Percentiles rank a stretch among this genome's conserved stretches.
These are phyloP conservation scores for Aldabrachelys gigantea DNA, from an alignment of 2,113 vertebrate genomes.

Conservation along the genomic window DNA sequence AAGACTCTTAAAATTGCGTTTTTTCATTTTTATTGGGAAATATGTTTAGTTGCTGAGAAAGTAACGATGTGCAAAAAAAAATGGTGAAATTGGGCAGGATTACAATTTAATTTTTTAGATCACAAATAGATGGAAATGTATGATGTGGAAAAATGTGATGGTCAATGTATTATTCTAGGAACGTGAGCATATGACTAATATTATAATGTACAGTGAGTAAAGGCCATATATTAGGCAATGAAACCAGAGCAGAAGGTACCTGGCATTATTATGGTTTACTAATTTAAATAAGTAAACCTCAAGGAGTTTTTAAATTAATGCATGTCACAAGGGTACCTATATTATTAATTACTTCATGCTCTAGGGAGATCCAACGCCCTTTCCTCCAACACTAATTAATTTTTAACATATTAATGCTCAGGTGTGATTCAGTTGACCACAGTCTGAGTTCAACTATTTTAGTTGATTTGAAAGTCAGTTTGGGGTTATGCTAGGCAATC, in stretches of 20 bases:
- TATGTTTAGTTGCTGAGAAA: background rate
- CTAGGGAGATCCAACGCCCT: background rate
- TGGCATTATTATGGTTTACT: background rate
- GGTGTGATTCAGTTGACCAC: background rate
- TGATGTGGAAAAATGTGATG: background rate
- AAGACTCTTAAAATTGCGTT: background rate
- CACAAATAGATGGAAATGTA: background rate
- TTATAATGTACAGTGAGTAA: background rate
- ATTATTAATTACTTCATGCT: conserved; percentile 38
- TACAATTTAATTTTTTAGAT: background rate
- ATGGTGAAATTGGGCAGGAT: background rate
- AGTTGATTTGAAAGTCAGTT: background rate
- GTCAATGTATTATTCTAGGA: background rate
- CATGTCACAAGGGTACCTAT: conserved; percentile 50
- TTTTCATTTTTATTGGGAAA: background rate
- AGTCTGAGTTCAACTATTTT: background rate
- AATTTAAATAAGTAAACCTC: conserved; percentile 28
- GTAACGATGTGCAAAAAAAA: background rate
- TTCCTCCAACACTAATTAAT: background rate
- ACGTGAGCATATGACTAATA: background rate
- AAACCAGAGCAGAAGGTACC: background rate
- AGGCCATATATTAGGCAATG: background rate
- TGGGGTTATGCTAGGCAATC: background rate
- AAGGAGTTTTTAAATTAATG: conserved; percentile 33
- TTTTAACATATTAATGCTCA: background rate